A percentile compares a stretch with the other conserved stretches of the same genome.
Evolutionary conservation across 2,797 vertebrate genomes (phyloP).

Genomic region (Hafferia zeledoni): DNA sequence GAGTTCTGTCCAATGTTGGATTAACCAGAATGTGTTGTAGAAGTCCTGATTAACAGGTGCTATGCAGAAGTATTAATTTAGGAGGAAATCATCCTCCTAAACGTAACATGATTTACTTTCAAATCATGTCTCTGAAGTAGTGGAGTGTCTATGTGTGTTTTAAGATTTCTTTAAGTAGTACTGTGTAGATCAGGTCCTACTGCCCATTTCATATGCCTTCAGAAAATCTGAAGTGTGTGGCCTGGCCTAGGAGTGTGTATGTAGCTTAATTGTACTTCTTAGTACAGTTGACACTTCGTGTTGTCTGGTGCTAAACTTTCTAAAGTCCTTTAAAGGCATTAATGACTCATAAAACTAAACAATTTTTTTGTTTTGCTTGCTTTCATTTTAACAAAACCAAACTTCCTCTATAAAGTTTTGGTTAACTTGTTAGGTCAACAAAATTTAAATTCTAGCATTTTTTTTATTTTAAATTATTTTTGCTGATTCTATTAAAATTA

Average conservation of each 20-base stretch:
- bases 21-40: background rate
- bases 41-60: background rate
- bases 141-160: background rate
- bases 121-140: background rate
- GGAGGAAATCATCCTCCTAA: background rate
- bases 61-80: background rate
- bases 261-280: background rate
- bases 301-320: background rate
- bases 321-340: background rate
- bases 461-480: background rate
- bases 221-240: background rate
- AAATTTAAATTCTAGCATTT: background rate
- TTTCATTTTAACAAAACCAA: background rate
- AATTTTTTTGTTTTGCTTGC: background rate
- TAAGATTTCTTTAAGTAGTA: background rate
- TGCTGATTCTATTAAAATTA: background rate
- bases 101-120: background rate
- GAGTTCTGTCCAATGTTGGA: background rate
- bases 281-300: background rate
- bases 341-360: background rate
- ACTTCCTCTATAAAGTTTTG: background rate
- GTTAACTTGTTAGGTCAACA: background rate
- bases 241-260: background rate
- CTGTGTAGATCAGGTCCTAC: background rate
- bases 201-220: background rate